phyloP scores from a whole-genome alignment of 1,140 invertebrate species.

The Brachystomella parvula region DNA sequence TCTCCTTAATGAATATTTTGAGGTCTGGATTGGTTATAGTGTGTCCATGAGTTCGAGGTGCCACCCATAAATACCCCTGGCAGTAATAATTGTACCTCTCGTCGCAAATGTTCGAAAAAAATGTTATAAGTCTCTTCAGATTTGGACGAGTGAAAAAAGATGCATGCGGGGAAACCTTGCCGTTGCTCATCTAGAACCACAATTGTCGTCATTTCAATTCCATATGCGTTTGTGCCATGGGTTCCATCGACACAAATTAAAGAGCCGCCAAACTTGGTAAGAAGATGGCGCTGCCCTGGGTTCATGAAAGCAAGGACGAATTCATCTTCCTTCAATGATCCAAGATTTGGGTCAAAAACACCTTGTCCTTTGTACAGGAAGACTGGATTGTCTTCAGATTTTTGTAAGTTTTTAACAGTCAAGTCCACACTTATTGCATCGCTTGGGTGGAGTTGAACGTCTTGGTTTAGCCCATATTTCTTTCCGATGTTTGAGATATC shows the following conservation, averaged over 20 bases:
- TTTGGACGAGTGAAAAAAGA: neutral
- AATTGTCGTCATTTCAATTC: neutral
- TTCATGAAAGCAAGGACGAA: neutral
- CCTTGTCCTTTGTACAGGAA: neutral
- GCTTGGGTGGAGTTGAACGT: too few species aligned
- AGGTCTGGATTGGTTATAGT: too few species aligned
- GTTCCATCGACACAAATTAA: slow-evolving; percentile 1
- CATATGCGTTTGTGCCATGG: slow-evolving; percentile 7
- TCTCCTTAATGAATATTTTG: too few species aligned
- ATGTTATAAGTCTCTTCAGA: neutral
- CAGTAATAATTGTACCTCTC: too few species aligned
- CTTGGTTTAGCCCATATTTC: too few species aligned
- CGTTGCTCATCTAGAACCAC: neutral
- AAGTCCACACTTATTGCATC: too few species aligned
- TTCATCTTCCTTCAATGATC: neutral
- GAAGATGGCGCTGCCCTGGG: neutral
- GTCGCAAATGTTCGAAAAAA: neutral
- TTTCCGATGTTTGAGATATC: too few species aligned
- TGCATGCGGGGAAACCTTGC: neutral
- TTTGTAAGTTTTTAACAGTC: neutral
- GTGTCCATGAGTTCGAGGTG: too few species aligned
- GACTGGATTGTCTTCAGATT: neutral
- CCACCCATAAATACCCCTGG: too few species aligned
- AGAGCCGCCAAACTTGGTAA: neutral
- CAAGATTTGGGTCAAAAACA: neutral